phyloP scores from a whole-genome alignment of 2,888 invertebrate genomes.

The Eupithecia centaureata region DNA sequence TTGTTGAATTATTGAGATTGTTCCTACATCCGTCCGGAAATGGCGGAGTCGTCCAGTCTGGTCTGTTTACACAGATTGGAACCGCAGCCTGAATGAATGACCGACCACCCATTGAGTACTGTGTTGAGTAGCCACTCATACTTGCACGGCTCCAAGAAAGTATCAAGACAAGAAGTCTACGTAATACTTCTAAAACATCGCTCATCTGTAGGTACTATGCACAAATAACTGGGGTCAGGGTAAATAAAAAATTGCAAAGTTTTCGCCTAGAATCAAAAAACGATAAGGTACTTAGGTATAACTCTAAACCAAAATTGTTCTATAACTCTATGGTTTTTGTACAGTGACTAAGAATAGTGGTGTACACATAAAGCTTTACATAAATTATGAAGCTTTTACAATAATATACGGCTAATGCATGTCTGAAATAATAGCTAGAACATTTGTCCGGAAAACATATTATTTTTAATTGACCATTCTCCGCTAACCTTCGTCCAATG shows the following conservation, averaged over 20 bases:
- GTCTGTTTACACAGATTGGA: conserved; percentile 67
- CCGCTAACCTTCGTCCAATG: conserved; percentile 49
- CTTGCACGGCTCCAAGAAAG: conserved; percentile 55
- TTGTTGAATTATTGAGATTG: conserved; percentile 10
- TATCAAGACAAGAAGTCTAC: conserved; percentile 33
- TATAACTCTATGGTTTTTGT: neutral
- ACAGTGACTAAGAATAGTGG: neutral
- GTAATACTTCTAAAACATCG: neutral
- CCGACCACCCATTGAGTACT: conserved; percentile 77
- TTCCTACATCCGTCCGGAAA: conserved; percentile 74
- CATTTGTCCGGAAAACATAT: conserved; percentile 53
- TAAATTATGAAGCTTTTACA: neutral
- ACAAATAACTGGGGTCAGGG: neutral
- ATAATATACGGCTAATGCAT: conserved; percentile 35
- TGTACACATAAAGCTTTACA: neutral
- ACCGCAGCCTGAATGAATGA: conserved; percentile 61
- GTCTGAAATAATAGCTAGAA: conserved; percentile 50
- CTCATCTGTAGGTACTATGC: neutral
- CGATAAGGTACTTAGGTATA: neutral
- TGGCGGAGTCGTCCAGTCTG: conserved; percentile 59
- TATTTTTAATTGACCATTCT: conserved; percentile 61
- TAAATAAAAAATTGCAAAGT: neutral
- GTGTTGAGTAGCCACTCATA: conserved; percentile 59
- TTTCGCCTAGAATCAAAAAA: neutral
- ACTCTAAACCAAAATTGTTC: neutral